Base-by-base conservation (phyloP, 2,797 vertebrate genomes). In the Acanthurus lineatus region DNA sequence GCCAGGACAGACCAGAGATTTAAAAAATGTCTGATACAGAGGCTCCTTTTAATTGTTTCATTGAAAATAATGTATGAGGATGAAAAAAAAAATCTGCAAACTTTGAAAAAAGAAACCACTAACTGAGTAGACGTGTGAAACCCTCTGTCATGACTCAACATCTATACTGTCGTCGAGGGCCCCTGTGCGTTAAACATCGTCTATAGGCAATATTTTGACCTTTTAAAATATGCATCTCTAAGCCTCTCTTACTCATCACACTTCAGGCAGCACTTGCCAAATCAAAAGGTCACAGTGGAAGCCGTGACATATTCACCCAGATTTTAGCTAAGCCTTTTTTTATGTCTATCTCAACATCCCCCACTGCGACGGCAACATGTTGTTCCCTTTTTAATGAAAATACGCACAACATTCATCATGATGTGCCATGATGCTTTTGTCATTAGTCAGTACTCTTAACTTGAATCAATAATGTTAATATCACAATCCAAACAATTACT, bases 341-440 rank as follows among this genome's bases (percentile, higher is more conserved):
- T n/a, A n/a, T 53, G 32, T 80, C 61, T 78, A 86, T 86, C 84
- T 76, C 75, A 78, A 83, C 28, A 71, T 76, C 25, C 69, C 48
- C 8, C n/a, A 0, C 63, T 75, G 49, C 72, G 49, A 59, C 64
- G 68, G 52, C 32, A 84, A 64, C 53, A 67, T 35, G 32, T 62
- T 82, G 69, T 72, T 81, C 52, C 42, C 20, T 70, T 67, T 73
- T 72, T 10, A 73, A 81, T 72, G 9, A 54, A 66, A 44, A 51
- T 32, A 45, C 44, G 67, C 14, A 58, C 5, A 71, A 32, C 32
- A 19, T 44, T 38, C 67, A 11, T 49, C 19, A 62, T 28, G 6
- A 38, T 59, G n/a, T 42, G 6, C 12, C 60, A 8, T 20, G 22
- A 56, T 47, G 3, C 9, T 65, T 6, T 17, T 42, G 15, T 28